These are phyloP conservation scores for Panagrolaimus sp. DNA, from an alignment of 1,140 invertebrate genomes.

Conservation along the genomic window DNA sequence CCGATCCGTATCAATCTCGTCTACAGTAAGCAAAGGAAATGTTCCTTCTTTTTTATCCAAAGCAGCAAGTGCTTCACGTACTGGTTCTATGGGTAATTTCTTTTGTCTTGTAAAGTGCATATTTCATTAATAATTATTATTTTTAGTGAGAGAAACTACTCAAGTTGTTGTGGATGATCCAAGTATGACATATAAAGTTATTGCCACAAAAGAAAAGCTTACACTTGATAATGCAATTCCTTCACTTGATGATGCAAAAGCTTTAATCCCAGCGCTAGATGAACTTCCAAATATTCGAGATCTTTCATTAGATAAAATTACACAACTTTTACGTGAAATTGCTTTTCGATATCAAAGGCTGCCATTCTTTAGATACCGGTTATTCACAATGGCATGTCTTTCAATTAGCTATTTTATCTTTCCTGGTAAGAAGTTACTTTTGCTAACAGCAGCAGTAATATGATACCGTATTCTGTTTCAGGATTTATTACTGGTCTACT, in stretches of 20 bases:
- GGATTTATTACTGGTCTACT: constrained; percentile 47
- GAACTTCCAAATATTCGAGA: neutral
- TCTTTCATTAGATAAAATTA: neutral
- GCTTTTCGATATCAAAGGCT: neutral
- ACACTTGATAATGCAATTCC: neutral
- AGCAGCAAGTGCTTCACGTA: neutral
- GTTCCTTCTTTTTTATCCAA: neutral
- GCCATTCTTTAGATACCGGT: neutral
- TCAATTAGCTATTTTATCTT: neutral
- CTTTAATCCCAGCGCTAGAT: neutral
- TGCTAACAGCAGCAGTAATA: neutral
- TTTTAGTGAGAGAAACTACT: neutral
- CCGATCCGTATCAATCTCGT: neutral
- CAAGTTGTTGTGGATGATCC: neutral
- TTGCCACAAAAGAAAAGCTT: neutral
- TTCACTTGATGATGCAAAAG: neutral
- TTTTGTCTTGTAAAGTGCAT: no score
- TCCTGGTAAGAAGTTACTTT: neutral
- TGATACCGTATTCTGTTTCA: constrained; percentile 19
- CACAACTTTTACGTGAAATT: neutral
- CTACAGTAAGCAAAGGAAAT: neutral
- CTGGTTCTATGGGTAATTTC: neutral
- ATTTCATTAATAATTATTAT: neutral
- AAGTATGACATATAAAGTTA: constrained; percentile 1
- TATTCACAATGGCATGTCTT: neutral